Base-by-base conservation (phyloP, 2,113 vertebrate species). In the Myrmophylax atrothorax region DNA sequence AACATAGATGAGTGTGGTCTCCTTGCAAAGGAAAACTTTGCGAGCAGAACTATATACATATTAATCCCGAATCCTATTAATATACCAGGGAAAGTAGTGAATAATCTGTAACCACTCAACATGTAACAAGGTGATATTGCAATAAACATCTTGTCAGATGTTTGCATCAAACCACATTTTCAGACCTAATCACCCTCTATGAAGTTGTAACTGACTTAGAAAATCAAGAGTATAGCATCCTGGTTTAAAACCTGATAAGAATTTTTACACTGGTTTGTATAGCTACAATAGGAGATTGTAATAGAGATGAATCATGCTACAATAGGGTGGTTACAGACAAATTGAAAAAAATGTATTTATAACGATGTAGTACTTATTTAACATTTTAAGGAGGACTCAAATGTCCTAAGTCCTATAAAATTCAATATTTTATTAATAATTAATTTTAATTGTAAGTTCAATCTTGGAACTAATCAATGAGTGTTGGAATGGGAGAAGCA, bases 371-470 rank as follows among this genome's bases (percentile, higher is more conserved):
- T 12, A 52, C 3, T 55, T 79, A 50, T 35, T 75, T 31, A 31
- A 46, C 10, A 42, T 60, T 88, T 90, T 17, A 68, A 83, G 8
- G 52, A 56, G 8, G 4, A 86, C 69, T 59, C 25, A 69, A 85
- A 29, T 76, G 14, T 49, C 17, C 2, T 47, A 69, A 82, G 9
- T 84, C 9, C 12, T 49, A 40, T 29, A 47, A 18, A 14, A 37
- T 33, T 75, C 19, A 76, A 60, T 86, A 66, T 80, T 76, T 90
- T 86, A 52, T 85, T 79, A 90, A 83, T 69, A 86, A 76, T 68
- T 86, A 24, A 75, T 69, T 64, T 85, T 76, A 7, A 44, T 53
- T 84, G 3, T 38, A 69, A 56, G 10, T 46, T 25, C 14, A 83
- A 76, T 68, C 23, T 88, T 76, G 42, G 70, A 88, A 68, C 38